Evolutionary conservation across 2,113 vertebrate species (phyloP), one percentile per base, ranked within the genome.

Genomic region (Agapornis roseicollis): DNA sequence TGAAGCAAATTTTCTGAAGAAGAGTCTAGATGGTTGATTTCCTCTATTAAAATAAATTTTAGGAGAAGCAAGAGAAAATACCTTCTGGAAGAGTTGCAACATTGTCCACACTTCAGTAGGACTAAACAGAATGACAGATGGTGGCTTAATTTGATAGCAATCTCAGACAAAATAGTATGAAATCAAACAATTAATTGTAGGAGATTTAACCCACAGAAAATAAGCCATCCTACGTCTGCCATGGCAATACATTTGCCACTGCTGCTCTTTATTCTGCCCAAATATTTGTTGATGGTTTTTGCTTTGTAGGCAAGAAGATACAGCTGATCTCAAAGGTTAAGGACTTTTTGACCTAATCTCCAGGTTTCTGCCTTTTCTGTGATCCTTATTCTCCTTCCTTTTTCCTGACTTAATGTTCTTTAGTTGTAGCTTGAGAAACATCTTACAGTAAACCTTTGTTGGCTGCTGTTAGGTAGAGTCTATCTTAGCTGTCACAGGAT

Each of bases 101-200:
- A 35, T 39, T 78, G 76, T 83, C 88, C 76, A 66, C 50, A 50
- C 28, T 94, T 90, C 49, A 95, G n/a, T 23, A 5, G 1, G 25
- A 83, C 79, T 52, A 91, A 94, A 80, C 33, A 60, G 23, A 71
- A 64, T 88, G 46, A 86, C 88, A 95, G 85, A 82, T 88, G 88
- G 90, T 91, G 52, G 55, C 60, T 89, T 96, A 90, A 89, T 91
- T 64, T 92, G 69, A 76, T 68, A 90, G 74, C 55, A 88, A 68
- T 96, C 76, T 88, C 79, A 85, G 79, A 52, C 85, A 95, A 95
- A 96, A 94, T 71, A 88, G 24, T 92, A n/a, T 78, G 70, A 94
- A 92, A 92, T 87, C 86, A 95, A 94, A 92, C 86, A 92, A 95
- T 84, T 77, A 90, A 18, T 92, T 92, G 31, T 82, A 61, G 31